Conservation (phyloP, 2,797 vertebrate species). For the Cirrhinus mrigala region DNA sequence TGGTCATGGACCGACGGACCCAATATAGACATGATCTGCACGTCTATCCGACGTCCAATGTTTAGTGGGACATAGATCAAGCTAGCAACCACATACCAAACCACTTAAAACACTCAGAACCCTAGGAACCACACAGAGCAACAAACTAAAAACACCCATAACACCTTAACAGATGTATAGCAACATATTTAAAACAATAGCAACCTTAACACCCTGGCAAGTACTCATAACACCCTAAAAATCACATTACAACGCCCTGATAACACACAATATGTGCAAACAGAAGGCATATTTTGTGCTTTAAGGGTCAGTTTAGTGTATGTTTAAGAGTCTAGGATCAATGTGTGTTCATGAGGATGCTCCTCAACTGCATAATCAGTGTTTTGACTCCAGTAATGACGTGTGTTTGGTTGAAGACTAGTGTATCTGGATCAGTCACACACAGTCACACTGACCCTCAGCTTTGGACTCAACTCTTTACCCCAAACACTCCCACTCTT, state of each 20-base stretch:
- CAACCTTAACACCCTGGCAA: not conserved
- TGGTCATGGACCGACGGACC: no score
- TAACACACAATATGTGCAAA: not conserved
- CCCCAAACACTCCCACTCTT: constrained; percentile 57
- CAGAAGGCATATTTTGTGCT: not conserved
- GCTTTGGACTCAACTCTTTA: constrained; percentile 58
- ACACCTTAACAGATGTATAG: not conserved
- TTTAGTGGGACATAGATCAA: no score
- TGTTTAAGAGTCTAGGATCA: not conserved
- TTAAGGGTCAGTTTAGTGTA: not conserved
- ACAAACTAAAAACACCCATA: not conserved
- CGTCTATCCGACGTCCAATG: no score
- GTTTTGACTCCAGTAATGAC: constrained; percentile 13
- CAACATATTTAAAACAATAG: not conserved
- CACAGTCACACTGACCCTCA: constrained; percentile 60
- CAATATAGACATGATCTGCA: no score
- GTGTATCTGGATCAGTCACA: no score
- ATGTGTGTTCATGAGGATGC: not conserved
- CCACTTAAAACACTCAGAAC: not conserved
- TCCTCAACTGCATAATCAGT: not conserved
- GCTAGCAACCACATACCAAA: not conserved
- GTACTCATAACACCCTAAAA: not conserved
- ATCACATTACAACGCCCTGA: not conserved
- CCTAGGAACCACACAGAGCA: not conserved
- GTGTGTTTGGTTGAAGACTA: constrained; percentile 36